Evolutionary conservation across 2,888 invertebrate species (phyloP), one percentile per base, ranked within the genome.

Genomic region (Sinohyriopsis cumingii): DNA sequence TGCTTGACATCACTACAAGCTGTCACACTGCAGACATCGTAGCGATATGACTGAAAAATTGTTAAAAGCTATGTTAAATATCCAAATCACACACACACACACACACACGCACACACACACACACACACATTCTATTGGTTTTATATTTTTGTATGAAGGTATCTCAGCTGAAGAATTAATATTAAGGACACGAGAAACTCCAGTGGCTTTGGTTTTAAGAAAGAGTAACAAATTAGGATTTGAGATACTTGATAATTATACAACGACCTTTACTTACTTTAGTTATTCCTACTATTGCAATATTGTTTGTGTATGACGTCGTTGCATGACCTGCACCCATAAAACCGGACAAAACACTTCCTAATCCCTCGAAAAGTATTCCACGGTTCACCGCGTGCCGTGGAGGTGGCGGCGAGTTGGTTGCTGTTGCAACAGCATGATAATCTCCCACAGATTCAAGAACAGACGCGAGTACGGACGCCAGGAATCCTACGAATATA

Each of bases 401-500:
- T 22, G 86, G 84, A 0, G 84, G 82, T 6, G 76, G 71, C 0
- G 79, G 79, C 0, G 78, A 71, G 12, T 73, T 59, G 54, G 83
- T 81, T 3, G 79, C 68, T 45, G 73, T 71, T 1, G 84, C 76
- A 1, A 80, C 77, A 0, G 84, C 83, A 59, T 80, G 80, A 65
- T 86, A 86, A 67, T 86, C 86, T 0, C 84, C 86, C 12, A 84
- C 79, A 0, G 84, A 82, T 64, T 86, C 86, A 33, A 85, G 65
- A 15, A 84, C 66, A 0, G 86, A 86, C 0, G 82, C 69, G 5
- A 84, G 67, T 25, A 80, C 79, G 1, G 84, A 80, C 15, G 80
- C 78, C 5, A 81, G 60, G 59, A 86, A 84, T 0, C 84, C 86
- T 1, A 83, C 68, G 57, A 79, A 78, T 55, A 83, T 76, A 0